phyloP scores from a whole-genome alignment of 2,797 vertebrate species.

The Sandelia bainsii region DNA sequence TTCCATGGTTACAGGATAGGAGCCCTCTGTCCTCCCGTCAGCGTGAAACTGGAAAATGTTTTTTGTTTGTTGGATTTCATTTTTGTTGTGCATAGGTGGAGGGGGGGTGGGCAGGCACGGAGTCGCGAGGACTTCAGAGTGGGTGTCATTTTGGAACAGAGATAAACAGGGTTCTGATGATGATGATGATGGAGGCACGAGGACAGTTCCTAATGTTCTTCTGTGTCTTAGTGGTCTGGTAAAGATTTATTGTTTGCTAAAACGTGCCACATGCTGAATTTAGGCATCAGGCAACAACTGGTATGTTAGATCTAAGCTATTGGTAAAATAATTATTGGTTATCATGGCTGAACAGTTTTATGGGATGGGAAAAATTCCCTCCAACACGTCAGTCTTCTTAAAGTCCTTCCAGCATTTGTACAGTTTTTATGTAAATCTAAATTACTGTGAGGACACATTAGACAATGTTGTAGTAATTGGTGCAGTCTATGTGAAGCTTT shows the following conservation, averaged over 20 bases:
- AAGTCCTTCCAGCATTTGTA: neutral
- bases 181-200: constrained; percentile 67
- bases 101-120: constrained; percentile 65
- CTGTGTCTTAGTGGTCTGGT: neutral
- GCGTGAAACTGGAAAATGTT: constrained; percentile 86
- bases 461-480: no score
- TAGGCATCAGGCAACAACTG: neutral
- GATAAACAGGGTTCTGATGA: constrained; percentile 77
- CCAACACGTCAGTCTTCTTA: no score
- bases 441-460: neutral
- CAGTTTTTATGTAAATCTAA: neutral
- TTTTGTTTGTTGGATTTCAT: constrained; percentile 73
- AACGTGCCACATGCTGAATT: neutral
- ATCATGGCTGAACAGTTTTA: neutral
- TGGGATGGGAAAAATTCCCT: no score
- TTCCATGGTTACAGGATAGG: constrained; percentile 85
- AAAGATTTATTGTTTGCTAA: neutral
- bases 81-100: constrained; percentile 64
- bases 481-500: no score
- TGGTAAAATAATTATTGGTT: no score
- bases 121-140: constrained; percentile 73
- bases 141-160: constrained; percentile 75
- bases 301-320: no score
- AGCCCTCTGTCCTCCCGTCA: constrained; percentile 84
- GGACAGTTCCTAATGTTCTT: constrained; percentile 47